Evolutionary conservation across 2,797 vertebrate genomes (phyloP).

Genomic region (Gallinago stenura): DNA sequence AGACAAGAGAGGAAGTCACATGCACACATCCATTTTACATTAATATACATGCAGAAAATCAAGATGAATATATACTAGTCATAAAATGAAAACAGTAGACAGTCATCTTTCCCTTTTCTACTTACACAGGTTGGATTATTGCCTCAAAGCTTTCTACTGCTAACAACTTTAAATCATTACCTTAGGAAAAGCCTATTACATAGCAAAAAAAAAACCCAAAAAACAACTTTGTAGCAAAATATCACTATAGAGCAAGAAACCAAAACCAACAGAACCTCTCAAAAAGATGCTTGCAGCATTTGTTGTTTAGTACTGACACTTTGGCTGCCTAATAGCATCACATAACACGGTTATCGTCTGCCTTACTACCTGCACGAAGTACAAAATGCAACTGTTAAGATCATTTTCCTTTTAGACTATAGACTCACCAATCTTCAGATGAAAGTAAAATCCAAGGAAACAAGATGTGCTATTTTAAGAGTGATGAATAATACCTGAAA

Average conservation of each 20-base stretch:
- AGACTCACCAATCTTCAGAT: conserved; percentile 41
- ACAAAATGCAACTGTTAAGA: not conserved
- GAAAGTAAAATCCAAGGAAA: conserved; percentile 34
- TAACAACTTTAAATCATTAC: not conserved
- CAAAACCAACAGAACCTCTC: not conserved
- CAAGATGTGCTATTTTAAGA: not conserved
- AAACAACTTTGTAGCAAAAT: not conserved
- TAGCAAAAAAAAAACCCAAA: not conserved
- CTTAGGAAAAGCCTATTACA: not conserved
- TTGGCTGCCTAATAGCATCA: not conserved
- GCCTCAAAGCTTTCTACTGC: not conserved
- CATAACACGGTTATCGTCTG: not conserved
- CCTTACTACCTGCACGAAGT: not conserved
- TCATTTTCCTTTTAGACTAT: not conserved
- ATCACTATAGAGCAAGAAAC: not conserved
- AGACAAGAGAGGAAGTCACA: not conserved
- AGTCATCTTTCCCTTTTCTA: not conserved
- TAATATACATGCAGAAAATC: not conserved
- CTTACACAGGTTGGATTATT: not conserved
- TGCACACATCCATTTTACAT: not conserved
- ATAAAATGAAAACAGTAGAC: not conserved
- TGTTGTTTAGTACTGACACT: not conserved
- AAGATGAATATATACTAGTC: not conserved
- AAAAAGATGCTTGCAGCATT: not conserved
- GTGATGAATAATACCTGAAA: conserved; percentile 5